Evolutionary conservation across 2,113 vertebrate species (phyloP).

Genomic region (Eptesicus fuscus): DNA sequence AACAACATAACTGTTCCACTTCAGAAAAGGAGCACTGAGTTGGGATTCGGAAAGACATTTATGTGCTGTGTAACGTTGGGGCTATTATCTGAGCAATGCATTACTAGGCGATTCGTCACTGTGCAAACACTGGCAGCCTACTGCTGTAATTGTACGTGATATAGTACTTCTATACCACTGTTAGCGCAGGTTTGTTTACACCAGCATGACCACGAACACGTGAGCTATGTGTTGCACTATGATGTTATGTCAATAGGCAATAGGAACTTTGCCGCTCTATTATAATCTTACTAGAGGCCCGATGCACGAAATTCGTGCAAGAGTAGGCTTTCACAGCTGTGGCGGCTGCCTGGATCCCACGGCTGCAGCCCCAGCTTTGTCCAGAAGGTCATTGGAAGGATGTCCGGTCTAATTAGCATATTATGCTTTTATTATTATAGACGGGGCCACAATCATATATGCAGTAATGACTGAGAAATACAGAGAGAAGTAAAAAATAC

Average conservation of each 20-base stretch:
- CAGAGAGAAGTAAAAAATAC: not conserved
- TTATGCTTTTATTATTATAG: too few relatives aligned
- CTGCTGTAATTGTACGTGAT: not conserved
- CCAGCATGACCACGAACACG: not conserved
- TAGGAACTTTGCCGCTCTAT: not conserved
- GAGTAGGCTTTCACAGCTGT: too few relatives aligned
- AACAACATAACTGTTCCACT: not conserved
- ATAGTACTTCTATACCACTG: not conserved
- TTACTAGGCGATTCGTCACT: not conserved
- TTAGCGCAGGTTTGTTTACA: not conserved
- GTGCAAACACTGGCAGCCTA: not conserved
- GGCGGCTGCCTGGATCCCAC: too few relatives aligned
- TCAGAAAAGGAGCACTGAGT: not conserved
- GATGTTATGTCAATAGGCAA: not conserved
- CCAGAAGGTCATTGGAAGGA: too few relatives aligned
- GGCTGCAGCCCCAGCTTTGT: too few relatives aligned
- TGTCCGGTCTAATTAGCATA: too few relatives aligned
- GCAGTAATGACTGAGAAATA: not conserved
- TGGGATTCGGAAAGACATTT: not conserved
- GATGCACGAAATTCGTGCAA: too few relatives aligned
- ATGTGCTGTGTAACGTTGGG: not conserved
- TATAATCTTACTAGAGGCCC: not conserved
- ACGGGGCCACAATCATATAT: too few relatives aligned
- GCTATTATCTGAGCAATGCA: not conserved
- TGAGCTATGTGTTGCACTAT: not conserved